Base-by-base conservation (phyloP, 1,140 invertebrate genomes). In the Platorchestia sp. region DNA sequence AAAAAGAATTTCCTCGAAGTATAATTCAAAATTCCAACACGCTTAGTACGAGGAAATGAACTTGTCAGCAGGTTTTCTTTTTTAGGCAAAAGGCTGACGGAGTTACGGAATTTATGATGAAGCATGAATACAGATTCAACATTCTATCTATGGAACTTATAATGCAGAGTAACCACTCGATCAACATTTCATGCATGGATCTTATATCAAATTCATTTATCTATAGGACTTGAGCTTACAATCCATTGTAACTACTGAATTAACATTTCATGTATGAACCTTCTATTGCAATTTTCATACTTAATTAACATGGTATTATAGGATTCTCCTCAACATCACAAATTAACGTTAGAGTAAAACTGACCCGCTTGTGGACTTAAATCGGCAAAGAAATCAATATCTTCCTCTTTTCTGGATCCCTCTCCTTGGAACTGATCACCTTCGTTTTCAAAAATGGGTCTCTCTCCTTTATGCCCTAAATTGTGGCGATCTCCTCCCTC, bases 301-400 rank as follows among this genome's bases (percentile, higher is more conserved):
- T n/a, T n/a, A n/a, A n/a, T n/a, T n/a, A n/a, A n/a, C n/a, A n/a
- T n/a, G n/a, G n/a, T n/a, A n/a, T n/a, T n/a, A n/a, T 19, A 75
- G 27, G 27, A 75, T 75, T 75, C 27, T 36, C 10, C 36, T 10
- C 14, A 75, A 75, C 1, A 75, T 22, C 36, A 36, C 7, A 36
- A 36, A 27, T 27, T 36, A 36, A 75, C 59, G 27, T 75, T 27
- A 75, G 1, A 10, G 14, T 36, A 36, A 75, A 36, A 75, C 87
- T 43, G 41, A 89, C 87, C 87, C 42, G 87, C 41, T 89, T 89
- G 41, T 42, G 87, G 87, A 89, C 14, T 44, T 41, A 89, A 89
- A 89, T 89, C 43, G 42, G 87, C 87, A 27, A 89, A 89, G 87
- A 89, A 89, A 41, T 89, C 87, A 42, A 43, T 89, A 42, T 89